Percentiles rank a stretch among this genome's conserved stretches.
Conservation (phyloP, 1,140 invertebrate genomes). For the Ostrea denselamellosa region DNA sequence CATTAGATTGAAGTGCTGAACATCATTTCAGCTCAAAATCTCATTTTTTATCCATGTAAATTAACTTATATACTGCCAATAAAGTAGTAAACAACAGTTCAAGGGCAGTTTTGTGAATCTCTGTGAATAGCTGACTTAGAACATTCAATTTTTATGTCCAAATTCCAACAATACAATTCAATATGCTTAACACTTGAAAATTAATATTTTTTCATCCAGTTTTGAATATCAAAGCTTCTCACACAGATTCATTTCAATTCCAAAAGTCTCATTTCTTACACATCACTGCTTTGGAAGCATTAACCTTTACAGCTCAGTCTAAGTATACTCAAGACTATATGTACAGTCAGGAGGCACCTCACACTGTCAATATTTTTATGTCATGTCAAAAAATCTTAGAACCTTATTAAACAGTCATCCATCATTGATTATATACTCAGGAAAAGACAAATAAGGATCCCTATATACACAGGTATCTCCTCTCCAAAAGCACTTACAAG, state of each 20-base stretch:
- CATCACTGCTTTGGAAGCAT: slow-evolving; percentile 14
- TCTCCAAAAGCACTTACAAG: slow-evolving; percentile 24
- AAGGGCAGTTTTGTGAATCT: not conserved
- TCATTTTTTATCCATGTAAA: slow-evolving; percentile 33
- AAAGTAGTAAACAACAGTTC: not conserved
- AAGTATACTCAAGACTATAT: not conserved
- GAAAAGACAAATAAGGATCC: not conserved
- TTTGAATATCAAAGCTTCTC: slow-evolving; percentile 27
- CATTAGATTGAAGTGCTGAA: slow-evolving; percentile 3
- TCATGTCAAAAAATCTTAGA: slow-evolving; percentile 11
- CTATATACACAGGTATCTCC: not conserved
- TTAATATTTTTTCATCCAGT: not conserved
- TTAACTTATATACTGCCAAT: slow-evolving; percentile 18
- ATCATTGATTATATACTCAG: slow-evolving; percentile 32
- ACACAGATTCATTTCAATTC: not conserved
- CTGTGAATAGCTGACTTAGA: not conserved
- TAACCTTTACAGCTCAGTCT: slow-evolving; percentile 11
- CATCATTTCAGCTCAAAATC: slow-evolving; percentile 18
- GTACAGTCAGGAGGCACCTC: not conserved
- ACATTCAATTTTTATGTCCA: not conserved
- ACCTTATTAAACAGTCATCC: slow-evolving; percentile 14
- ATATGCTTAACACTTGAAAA: slow-evolving; percentile 17
- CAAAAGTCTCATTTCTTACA: not conserved
- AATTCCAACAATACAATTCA: slow-evolving; percentile 23
- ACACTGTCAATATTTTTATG: slow-evolving; percentile 21